Evolutionary conservation across 2,113 vertebrate genomes (phyloP), one percentile per base, ranked within the genome.

Genomic region (Hyperopisus bebe): DNA sequence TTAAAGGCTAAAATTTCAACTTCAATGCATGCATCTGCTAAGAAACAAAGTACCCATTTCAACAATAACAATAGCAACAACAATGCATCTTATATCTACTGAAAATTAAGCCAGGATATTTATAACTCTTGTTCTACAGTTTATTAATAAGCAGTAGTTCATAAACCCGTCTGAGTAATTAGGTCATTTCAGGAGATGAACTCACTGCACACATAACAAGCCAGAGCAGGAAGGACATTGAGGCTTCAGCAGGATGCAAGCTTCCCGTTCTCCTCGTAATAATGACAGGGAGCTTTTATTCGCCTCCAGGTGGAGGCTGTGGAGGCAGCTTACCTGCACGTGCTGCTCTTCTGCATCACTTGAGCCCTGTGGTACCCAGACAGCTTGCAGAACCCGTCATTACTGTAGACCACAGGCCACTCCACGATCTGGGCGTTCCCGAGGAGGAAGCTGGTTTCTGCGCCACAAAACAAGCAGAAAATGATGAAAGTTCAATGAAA

Each of bases 391-490:
- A 99, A 99, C 91, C 98, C 98, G 95, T 99, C 98, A 95, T 99
- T 99, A 97, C 98, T 99, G 92, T 99, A 99, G 89, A 99, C 98
- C 94, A 99, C 97, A 0, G 98, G 98, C 98, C 98, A 99, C 88
- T 99, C 97, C 94, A 99, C 95, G 44, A 99, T 98, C 94, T 99
- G 98, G 80, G 98, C 98, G 87, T 99, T 99, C 92, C 98, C 98
- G 96, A 99, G 93, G 92, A 99, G 93, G 95, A 99, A 99, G 94
- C 98, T 99, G 88, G 97, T 99, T 95, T 99, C 98, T 99, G 94
- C 77, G 93, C 91, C 51, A 77, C 89, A 92, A 55, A 89, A 58
- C n/a, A 90, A 86, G 27, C 0, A 47, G 86, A 31, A 47, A 58
- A 19, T 51, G 15, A 50, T 0, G 9, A 31, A 42, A 42, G 27